Base-by-base conservation (phyloP, 2,888 invertebrate species). In the Spilarctia lutea region DNA sequence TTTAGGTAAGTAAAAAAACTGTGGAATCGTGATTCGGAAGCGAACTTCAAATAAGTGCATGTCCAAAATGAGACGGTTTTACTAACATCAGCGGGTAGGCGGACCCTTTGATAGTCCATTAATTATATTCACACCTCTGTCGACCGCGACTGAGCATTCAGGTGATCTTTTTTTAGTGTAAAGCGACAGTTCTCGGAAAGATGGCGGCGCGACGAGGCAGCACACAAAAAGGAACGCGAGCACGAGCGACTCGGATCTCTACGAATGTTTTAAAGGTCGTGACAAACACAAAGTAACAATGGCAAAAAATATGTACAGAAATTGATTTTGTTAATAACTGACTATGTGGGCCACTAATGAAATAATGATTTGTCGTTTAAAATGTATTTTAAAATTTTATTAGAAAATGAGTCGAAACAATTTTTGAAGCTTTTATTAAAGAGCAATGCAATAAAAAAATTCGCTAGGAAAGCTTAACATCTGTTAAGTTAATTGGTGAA, bases 41-140 rank as follows among this genome's bases (percentile, higher is more conserved):
- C 77, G 72, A 11, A 68, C 66, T 69, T 79, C 82, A 88, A 90
- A 88, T 85, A 85, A 90, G 88, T 83, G 85, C 85, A 88, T 87
- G 88, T 85, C 87, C 87, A 89, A 91, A 76, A 90, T 88, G 85
- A 83, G 89, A 84, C 79, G 86, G 84, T 84, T 82, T 83, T 83
- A 80, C 78, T 80, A 82, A 83, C 79, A 86, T 88, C 81, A 82
- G 87, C 81, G 79, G 81, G 88, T 81, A 88, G 91, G 91, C 92
- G 92, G 92, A 78, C 83, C 89, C 89, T 94, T 94, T 94, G 94
- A 94, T 92, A 90, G 85, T 89, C 91, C 92, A 94, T 95, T 93
- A 93, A 94, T 95, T 95, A 94, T 91, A 93, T 95, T 95, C 94
- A 95, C 95, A 95, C 95, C 95, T 95, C 89, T 83, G 91, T 86